Evolutionary conservation across 2,888 invertebrate species (phyloP), one percentile per base, ranked within the genome.

Genomic region (Mythimna impura): DNA sequence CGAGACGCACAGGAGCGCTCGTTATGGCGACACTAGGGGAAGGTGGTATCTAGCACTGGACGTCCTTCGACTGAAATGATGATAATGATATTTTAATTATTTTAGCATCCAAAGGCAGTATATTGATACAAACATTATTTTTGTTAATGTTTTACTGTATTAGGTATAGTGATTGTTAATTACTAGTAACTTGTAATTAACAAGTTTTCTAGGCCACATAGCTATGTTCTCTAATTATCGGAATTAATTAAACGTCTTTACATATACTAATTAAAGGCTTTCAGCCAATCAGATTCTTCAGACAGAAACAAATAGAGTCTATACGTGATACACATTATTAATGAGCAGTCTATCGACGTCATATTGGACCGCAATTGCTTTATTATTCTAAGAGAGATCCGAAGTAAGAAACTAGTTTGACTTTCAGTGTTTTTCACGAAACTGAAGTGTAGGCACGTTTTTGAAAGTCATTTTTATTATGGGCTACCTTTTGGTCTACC

Each of bases 241-340:
- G 30, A 74, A 80, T 71, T 64, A 60, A 83, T 80, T 64, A 71
- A 61, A 68, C 52, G 40, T 65, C 61, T 82, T 63, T 61, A 67
- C 69, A 62, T 55, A 60, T 34, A 74, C 55, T 66, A 83, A 83
- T 80, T 74, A 67, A 68, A 71, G 66, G 40, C 66, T 60, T 83
- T 68, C 62, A 80, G 22, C 75, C 75, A 80, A 83, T 81, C 66
- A 69, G 84, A 63, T 68, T 60, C 71, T 57, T 74, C 55, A 68
- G 65, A 65, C 64, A 52, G 54, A 71, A 74, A 57, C 55, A 68
- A 74, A 73, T 73, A 68, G 22, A 40, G 8, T 64, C 5, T 9
- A 65, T 66, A 67, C 83, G 83, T 80, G 74, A 57, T 43, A 34
- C 47, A 67, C 54, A 52, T 80, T 67, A 72, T 58, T 67, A 70